phyloP scores from a whole-genome alignment of 2,888 invertebrate species.

The Tachina lurida region DNA sequence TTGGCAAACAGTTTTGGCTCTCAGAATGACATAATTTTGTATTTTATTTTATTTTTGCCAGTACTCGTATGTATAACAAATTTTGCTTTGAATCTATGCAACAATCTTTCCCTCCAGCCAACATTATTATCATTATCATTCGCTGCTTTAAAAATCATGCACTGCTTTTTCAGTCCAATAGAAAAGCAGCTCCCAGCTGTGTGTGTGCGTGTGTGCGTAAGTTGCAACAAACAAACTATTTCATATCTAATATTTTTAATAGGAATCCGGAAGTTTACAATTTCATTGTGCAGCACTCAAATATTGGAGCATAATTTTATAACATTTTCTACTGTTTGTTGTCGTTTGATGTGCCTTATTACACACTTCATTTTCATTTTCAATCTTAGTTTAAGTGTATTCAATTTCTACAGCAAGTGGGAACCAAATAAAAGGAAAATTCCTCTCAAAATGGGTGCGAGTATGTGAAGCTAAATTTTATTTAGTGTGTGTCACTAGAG shows the following conservation, averaged over 20 bases:
- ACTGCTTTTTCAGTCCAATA: neutral
- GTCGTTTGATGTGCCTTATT: neutral
- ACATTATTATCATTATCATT: neutral
- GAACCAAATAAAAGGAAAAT: neutral
- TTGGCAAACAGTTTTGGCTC: no score
- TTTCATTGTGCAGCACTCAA: conserved; percentile 25
- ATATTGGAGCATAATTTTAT: conserved; percentile 12
- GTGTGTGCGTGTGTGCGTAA: no score
- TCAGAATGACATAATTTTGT: no score
- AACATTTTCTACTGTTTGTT: neutral
- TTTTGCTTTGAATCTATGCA: neutral
- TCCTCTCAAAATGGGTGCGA: neutral
- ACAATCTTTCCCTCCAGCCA: neutral
- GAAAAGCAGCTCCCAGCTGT: neutral
- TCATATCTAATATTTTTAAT: neutral
- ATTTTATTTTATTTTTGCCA: no score
- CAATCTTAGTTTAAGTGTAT: conserved; percentile 12
- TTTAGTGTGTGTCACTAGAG: no score
- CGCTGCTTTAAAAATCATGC: neutral
- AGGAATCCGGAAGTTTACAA: conserved; percentile 19
- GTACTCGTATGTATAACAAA: no score
- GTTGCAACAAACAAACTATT: conserved; percentile 8
- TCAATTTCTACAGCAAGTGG: neutral
- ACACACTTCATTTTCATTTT: neutral
- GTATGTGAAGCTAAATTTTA: neutral